Percentiles rank a stretch among this genome's conserved stretches.
phyloP scores from a whole-genome alignment of 2,797 vertebrate species.

The Acrossocheilus wenchowensis region DNA sequence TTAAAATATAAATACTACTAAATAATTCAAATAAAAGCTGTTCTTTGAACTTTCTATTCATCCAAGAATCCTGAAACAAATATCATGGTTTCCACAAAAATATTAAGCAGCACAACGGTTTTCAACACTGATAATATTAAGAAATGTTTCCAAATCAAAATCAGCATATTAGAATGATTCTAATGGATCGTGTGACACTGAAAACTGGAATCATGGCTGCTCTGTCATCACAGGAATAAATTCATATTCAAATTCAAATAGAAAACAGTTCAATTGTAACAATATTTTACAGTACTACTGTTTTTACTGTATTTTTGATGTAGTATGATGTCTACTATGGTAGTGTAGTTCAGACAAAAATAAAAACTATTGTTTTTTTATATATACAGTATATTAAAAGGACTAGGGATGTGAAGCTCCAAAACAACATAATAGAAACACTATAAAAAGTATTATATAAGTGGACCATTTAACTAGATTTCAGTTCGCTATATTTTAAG shows the following conservation, averaged over 20 bases:
- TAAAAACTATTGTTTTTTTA: neutral
- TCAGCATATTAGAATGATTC: neutral
- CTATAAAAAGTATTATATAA: neutral
- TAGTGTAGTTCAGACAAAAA: no score
- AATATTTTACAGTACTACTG: neutral
- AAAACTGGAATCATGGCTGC: neutral
- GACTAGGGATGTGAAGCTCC: neutral
- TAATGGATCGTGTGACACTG: neutral
- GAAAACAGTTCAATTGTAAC: neutral
- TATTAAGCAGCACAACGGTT: neutral
- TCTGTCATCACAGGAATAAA: neutral
- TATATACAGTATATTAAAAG: neutral
- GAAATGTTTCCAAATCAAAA: neutral
- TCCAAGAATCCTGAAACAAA: neutral
- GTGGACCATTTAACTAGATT: neutral
- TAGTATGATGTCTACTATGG: no score
- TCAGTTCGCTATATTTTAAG: neutral
- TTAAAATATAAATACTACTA: neutral
- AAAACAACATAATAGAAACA: conserved; percentile 1
- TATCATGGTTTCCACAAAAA: neutral
- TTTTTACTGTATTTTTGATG: no score
- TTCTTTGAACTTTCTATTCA: neutral
- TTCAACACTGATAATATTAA: neutral
- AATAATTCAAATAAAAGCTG: neutral
- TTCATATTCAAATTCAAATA: neutral